phyloP scores from a whole-genome alignment of 2,113 vertebrate species.

The Galeopterus variegatus region DNA sequence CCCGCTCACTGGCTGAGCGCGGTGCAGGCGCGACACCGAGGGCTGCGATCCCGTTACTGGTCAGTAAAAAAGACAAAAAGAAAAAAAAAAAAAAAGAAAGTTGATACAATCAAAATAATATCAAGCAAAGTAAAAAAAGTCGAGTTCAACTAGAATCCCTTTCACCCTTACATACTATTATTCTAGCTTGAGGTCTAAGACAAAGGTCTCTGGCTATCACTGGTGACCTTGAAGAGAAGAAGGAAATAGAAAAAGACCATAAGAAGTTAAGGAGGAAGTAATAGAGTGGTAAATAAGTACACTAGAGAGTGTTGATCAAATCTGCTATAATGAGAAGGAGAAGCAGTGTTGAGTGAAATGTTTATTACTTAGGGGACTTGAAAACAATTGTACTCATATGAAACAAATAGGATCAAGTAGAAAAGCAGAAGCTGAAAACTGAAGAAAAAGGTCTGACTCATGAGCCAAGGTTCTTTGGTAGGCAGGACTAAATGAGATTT shows the following conservation, averaged over 20 bases:
- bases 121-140: constrained; percentile 28
- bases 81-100: constrained; percentile 63
- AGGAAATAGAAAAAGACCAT: background rate
- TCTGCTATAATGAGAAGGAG: background rate
- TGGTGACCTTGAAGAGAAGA: background rate
- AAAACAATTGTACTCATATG: background rate
- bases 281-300: background rate
- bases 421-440: constrained; percentile 32
- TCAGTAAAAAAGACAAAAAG: constrained; percentile 64
- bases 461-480: background rate
- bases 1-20: no score
- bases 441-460: constrained; percentile 19
- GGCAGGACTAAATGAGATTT: constrained; percentile 41
- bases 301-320: background rate
- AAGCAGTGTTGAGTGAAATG: background rate
- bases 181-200: background rate
- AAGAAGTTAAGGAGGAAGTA: background rate
- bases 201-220: background rate
- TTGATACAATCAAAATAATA: constrained; percentile 14
- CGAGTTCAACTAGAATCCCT: background rate
- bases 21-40: no score
- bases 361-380: background rate
- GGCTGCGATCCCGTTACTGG: no score
- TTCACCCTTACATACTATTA: background rate
- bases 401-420: background rate